These are phyloP conservation scores for Lytechinus variegatus DNA, from an alignment of 35 echinoderm and acorn worm genomes.

Conservation along the genomic window DNA sequence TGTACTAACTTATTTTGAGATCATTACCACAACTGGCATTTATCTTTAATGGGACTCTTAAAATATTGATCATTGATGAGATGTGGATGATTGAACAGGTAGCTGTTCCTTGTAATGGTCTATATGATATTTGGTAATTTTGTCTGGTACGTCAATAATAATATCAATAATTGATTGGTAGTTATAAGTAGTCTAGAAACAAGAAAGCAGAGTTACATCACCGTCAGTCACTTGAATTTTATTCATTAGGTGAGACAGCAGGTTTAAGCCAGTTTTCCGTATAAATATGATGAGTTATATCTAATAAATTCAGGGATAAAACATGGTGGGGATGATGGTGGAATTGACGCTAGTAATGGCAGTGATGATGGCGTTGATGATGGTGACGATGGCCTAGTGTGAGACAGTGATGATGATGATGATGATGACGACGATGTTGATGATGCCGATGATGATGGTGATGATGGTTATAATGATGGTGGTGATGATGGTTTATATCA, in stretches of 20 bases:
- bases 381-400: not conserved
- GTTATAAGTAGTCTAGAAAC: not conserved
- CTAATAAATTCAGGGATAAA: too few species aligned
- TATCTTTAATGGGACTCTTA: not conserved
- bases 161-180: not conserved
- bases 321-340: too few species aligned
- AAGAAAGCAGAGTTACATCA: not conserved
- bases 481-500: too few species aligned
- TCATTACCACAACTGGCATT: too few species aligned
- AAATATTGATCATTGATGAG: not conserved
- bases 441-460: slow-evolving; percentile 14
- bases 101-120: too few species aligned
- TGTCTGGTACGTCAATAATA: too few species aligned
- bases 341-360: not conserved
- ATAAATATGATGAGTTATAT: too few species aligned
- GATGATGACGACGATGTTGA: slow-evolving; percentile 26
- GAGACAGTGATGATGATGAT: slow-evolving; percentile 20
- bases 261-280: too few species aligned
- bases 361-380: not conserved
- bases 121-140: too few species aligned
- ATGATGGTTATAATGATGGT: not conserved
- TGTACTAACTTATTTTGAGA: too few species aligned
- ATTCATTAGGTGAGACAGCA: too few species aligned
- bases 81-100: not conserved
- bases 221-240: too few species aligned